These are phyloP conservation scores for Malurus splendens DNA, from an alignment of 2,797 vertebrate genomes.

Conservation along the genomic window DNA sequence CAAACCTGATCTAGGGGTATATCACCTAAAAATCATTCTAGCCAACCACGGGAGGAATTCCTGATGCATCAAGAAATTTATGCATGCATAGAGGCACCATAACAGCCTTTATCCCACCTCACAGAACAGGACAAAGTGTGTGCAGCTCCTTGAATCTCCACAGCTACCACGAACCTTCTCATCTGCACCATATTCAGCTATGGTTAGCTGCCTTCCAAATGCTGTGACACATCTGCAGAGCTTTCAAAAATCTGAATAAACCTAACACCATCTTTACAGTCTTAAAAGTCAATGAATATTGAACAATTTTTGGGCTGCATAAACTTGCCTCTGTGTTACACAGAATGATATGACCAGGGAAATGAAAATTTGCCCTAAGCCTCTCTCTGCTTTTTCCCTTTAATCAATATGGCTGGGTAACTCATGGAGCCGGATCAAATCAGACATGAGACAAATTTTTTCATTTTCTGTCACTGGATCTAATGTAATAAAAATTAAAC, in stretches of 20 bases:
- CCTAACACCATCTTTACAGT: not conserved
- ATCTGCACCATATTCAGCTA: not conserved
- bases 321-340: not conserved
- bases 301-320: not conserved
- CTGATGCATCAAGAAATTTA: not conserved
- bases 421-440: not conserved
- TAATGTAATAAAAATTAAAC: not conserved
- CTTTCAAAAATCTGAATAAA: not conserved
- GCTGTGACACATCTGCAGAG: not conserved
- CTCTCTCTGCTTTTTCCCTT: not conserved
- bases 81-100: not conserved
- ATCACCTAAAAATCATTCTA: not conserved
- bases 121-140: not conserved
- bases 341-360: not conserved
- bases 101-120: not conserved
- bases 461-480: not conserved
- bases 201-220: not conserved
- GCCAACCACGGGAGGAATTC: not conserved
- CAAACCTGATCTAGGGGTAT: not conserved
- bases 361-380: not conserved
- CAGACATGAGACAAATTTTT: not conserved
- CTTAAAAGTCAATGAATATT: accelerated
- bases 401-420: not conserved
- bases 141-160: not conserved
- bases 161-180: not conserved